Base-by-base conservation (phyloP, 2,113 vertebrate genomes). In the Lophotis ruficrista region DNA sequence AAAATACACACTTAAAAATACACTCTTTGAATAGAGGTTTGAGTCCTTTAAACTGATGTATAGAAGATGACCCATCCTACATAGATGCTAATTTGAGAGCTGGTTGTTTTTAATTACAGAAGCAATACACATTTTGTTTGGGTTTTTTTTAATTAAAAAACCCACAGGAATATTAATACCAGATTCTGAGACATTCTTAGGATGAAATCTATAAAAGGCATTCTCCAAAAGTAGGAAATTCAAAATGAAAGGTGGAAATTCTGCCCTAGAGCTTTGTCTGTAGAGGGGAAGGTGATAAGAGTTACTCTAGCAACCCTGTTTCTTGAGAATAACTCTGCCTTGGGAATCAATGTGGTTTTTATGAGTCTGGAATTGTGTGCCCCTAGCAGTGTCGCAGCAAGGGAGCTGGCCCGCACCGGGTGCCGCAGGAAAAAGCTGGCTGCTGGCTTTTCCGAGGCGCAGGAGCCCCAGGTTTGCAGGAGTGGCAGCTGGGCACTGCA, bases 1-100 rank as follows among this genome's bases (percentile, higher is more conserved):
- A 92, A 94, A 92, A 72, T 65, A 72, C 28, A 68, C 53, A 25
- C 76, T 93, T 86, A 71, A 89, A 92, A 96, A 72, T 83, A 51
- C 54, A 70, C 23, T 25, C 31, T 60, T 12, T 77, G 65, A 83
- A 66, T 85, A 83, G 28, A 77, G 50, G 58, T 93, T 96, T 81
- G 54, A 80, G 23, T 77, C 80, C 79, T 82, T 87, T 81, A 84
- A 96, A 88, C 37, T 82, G 69, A 54, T 92, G 14, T 60, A 13
- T 31, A 57, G 78, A 77, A 45, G 38, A 73, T 92, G 82, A 89
- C 77, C 68, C 84, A 60, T 78, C 87, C 79, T 83, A 95, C 66
- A 57, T 14, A 69, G 48, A 54, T 87, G 65, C 81, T 93, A 94
- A 87, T 86, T 94, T 94, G 51, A 96, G 70, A 96, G 38, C 30